A percentile compares a stretch with the other conserved stretches of the same genome.
phyloP scores from a whole-genome alignment of 2,113 vertebrate species.

The Trochalopteron elliotii region DNA sequence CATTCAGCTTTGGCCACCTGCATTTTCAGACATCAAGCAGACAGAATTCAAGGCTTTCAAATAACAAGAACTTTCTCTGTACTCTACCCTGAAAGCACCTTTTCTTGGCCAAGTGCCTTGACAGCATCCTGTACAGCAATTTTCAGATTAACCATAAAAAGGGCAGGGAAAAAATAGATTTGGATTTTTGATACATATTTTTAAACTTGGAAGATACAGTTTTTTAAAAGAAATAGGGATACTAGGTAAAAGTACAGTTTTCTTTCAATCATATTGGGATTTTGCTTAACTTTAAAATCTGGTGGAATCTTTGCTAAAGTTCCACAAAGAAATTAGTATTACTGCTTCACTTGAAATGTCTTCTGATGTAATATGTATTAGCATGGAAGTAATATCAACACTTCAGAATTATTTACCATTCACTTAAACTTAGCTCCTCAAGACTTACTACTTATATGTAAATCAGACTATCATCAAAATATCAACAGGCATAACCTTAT shows the following conservation, averaged over 20 bases:
- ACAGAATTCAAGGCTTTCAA: not conserved
- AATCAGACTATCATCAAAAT: not conserved
- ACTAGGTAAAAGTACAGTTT: not conserved
- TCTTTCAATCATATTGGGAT: not conserved
- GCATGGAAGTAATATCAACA: not conserved
- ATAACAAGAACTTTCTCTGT: not conserved
- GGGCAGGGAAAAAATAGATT: not conserved
- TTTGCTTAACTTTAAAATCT: not conserved
- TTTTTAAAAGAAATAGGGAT: not conserved
- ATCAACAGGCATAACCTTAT: not conserved
- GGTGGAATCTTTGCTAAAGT: not conserved
- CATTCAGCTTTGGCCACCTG: not conserved
- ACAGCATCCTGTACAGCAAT: not conserved
- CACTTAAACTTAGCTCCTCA: not conserved
- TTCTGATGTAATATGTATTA: not conserved
- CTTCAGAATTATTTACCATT: not conserved
- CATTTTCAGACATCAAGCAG: not conserved
- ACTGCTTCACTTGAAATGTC: not conserved
- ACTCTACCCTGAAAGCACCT: not conserved
- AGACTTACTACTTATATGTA: not conserved
- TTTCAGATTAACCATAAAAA: not conserved
- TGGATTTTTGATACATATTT: not conserved
- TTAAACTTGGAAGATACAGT: not conserved
- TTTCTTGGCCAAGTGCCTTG: not conserved
- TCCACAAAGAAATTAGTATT: not conserved